phyloP scores from a whole-genome alignment of 2,797 vertebrate genomes.

The Chrysocyon brachyurus region DNA sequence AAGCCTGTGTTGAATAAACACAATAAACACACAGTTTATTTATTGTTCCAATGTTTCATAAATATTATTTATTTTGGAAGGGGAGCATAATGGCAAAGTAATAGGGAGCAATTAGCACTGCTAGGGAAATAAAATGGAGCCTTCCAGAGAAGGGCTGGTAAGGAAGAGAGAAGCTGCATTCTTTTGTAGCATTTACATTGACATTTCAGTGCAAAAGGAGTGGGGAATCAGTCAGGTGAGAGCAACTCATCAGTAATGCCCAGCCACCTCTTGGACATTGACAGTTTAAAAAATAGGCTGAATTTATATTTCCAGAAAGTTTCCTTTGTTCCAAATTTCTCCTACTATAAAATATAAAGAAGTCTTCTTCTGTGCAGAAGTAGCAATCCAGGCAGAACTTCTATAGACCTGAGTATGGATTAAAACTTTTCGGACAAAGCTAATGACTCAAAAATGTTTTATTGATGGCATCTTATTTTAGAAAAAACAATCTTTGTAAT shows the following conservation, averaged over 20 bases:
- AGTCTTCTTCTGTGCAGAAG: neutral
- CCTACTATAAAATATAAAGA: neutral
- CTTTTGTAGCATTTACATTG: neutral
- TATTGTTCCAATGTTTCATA: slow-evolving; percentile 68
- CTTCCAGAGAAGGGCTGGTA: slow-evolving; percentile 5
- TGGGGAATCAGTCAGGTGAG: neutral
- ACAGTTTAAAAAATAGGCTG: neutral
- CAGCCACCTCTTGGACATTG: neutral
- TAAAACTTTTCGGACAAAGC: neutral
- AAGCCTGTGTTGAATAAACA: slow-evolving; percentile 73
- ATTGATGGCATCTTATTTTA: neutral
- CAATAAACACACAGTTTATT: slow-evolving; percentile 73
- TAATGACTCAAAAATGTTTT: slow-evolving; percentile 1
- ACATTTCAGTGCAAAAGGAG: neutral
- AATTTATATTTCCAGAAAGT: neutral
- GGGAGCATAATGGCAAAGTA: slow-evolving; percentile 45
- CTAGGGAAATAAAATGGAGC: slow-evolving; percentile 4
- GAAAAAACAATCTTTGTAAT: neutral
- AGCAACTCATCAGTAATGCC: neutral
- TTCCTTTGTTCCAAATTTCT: neutral
- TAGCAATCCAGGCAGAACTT: neutral
- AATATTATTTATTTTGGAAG: slow-evolving; percentile 80
- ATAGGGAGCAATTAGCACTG: slow-evolving; percentile 56
- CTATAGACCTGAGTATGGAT: neutral
- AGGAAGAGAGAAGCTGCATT: neutral